Evolutionary conservation across 2,888 invertebrate genomes (phyloP), one percentile per base, ranked within the genome.

Genomic region (Ormyrus thymus): DNA sequence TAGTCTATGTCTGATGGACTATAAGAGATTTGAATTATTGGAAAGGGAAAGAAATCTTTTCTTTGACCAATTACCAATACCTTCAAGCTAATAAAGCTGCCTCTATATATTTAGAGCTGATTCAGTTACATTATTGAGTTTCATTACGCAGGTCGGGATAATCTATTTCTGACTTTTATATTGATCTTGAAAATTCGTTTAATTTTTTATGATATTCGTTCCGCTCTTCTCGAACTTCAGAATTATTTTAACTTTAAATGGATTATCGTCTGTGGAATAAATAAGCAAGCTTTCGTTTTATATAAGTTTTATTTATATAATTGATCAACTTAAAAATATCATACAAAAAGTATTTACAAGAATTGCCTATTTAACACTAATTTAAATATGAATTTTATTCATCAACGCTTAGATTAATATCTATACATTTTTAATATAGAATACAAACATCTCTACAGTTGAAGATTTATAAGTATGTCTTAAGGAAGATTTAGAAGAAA

Each of bases 101-200:
- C 15, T 80, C 74, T 82, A 78, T 81, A 78, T 81, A 79, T 74
- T 82, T 81, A 80, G 69, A 76, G 61, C 15, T 7, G 59, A 79
- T 78, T 81, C 81, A 82, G 81, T 82, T 76, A 50, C 51, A 72
- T 79, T 55, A 71, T 61, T 68, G 10, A 74, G 72, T 69, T 72
- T 53, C 15, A 61, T 71, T 61, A 51, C 58, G 65, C 64, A 55
- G 58, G 55, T 70, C 6, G n/a, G 11, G 53, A 69, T n/a, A 74
- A 55, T 55, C 29, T 74, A 79, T 80, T 74, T 55, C 53, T 43
- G 76, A 76, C 43, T 48, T 66, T 71, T 59, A 59, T 48, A 50
- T 71, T 61, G 45, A 53, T 68, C 45, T 7, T 29, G 15, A 50
- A 58, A 70, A 58, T 50, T 59, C 15, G n/a, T 48, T 50, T 46